These are phyloP conservation scores for Notiomystis cincta DNA, from an alignment of 2,113 vertebrate species.

Conservation along the genomic window DNA sequence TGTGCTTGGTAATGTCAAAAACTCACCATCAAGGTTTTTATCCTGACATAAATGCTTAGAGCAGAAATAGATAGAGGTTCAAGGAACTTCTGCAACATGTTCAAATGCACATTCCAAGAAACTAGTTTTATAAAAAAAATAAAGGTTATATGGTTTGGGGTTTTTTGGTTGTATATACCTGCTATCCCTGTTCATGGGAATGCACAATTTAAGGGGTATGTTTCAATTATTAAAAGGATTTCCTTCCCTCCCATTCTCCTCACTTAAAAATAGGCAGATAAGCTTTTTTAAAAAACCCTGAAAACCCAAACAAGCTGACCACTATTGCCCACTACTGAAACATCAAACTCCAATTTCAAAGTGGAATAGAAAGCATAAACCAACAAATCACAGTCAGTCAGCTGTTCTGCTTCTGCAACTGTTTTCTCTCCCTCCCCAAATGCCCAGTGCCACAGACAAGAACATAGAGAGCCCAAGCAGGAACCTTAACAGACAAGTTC, in stretches of 20 bases:
- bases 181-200: background rate
- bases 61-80: background rate
- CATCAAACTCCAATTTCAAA: background rate
- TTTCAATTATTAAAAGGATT: background rate
- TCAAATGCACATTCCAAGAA: background rate
- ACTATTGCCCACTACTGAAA: background rate
- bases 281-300: background rate
- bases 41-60: background rate
- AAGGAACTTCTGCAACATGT: background rate
- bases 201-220: background rate
- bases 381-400: background rate
- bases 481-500: background rate
- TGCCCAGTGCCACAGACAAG: background rate
- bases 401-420: background rate
- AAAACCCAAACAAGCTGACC: background rate
- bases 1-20: background rate
- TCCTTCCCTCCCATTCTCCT: background rate
- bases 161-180: background rate
- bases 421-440: background rate
- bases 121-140: background rate
- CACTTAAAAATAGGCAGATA: background rate
- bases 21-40: background rate
- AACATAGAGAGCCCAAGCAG: background rate
- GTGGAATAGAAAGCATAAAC: background rate
- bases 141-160: rapidly evolving